These are phyloP conservation scores for Cynodonichthys magdalenae DNA, from an alignment of 2,797 vertebrate species.

Conservation along the genomic window DNA sequence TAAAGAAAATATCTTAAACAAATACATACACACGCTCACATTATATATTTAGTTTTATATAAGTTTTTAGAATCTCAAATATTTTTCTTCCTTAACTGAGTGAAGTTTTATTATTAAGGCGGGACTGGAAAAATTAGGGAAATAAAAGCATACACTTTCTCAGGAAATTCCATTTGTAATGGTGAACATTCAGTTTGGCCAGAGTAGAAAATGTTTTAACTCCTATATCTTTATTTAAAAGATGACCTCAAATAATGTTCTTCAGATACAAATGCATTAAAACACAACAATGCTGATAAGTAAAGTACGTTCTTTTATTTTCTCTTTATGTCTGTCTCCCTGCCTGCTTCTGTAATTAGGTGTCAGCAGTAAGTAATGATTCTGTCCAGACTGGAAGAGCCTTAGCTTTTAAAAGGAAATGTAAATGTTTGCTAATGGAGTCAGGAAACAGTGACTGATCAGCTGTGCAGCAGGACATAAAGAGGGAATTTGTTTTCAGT, in stretches of 20 bases:
- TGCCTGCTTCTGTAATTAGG: constrained; percentile 45
- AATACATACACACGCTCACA: no score
- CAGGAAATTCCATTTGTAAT: no score
- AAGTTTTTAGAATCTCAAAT: no score
- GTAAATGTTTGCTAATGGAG: constrained; percentile 28
- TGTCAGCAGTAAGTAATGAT: constrained; percentile 47
- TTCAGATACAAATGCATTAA: background rate
- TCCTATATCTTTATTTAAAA: background rate
- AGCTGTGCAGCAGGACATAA: background rate
- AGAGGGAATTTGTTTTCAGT: background rate
- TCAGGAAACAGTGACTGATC: constrained; percentile 6
- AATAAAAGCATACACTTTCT: no score
- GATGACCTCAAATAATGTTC: background rate
- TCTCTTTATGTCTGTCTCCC: constrained; percentile 4
- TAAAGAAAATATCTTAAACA: no score
- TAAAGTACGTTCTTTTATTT: background rate
- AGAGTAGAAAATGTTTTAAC: no score
- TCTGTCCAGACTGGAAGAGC: constrained; percentile 32
- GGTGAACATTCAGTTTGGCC: no score
- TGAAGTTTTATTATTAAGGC: no score
- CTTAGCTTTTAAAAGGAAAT: constrained; percentile 31
- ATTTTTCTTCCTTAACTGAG: no score
- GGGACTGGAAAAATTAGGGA: no score
- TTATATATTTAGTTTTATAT: no score
- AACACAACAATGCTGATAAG: background rate